These are phyloP conservation scores for Regulus satrapa DNA, from an alignment of 2,113 vertebrate genomes.

Conservation along the genomic window DNA sequence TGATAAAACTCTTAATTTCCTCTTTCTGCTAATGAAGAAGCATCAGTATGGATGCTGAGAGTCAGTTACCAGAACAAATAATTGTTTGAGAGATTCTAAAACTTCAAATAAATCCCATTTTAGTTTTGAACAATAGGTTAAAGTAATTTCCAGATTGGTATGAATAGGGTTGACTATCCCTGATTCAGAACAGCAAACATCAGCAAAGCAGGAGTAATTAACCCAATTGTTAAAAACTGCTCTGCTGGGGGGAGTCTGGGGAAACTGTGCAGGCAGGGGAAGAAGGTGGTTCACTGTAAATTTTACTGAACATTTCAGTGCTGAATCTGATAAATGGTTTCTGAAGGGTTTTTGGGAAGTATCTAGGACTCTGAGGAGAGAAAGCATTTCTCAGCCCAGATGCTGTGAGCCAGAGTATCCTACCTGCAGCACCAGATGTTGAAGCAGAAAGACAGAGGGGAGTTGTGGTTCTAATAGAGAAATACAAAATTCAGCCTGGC, in stretches of 20 bases:
- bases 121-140: neutral
- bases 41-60: neutral
- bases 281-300: neutral
- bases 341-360: constrained; percentile 34
- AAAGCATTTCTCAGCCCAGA: constrained; percentile 55
- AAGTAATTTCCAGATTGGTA: neutral
- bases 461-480: neutral
- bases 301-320: neutral
- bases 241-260: constrained; percentile 25
- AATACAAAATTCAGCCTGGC: neutral
- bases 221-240: constrained; percentile 34
- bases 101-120: neutral
- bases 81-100: neutral
- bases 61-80: neutral
- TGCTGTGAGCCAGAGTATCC: constrained; percentile 9
- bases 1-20: neutral
- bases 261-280: neutral
- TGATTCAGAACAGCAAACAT: constrained; percentile 26
- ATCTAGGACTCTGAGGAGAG: neutral
- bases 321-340: constrained; percentile 31
- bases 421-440: constrained; percentile 10
- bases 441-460: neutral
- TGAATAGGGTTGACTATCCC: neutral
- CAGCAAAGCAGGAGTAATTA: constrained; percentile 33
- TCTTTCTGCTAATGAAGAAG: neutral